These are phyloP conservation scores for Papio anubis DNA, from an alignment of 2,113 vertebrate genomes.

Conservation along the genomic window DNA sequence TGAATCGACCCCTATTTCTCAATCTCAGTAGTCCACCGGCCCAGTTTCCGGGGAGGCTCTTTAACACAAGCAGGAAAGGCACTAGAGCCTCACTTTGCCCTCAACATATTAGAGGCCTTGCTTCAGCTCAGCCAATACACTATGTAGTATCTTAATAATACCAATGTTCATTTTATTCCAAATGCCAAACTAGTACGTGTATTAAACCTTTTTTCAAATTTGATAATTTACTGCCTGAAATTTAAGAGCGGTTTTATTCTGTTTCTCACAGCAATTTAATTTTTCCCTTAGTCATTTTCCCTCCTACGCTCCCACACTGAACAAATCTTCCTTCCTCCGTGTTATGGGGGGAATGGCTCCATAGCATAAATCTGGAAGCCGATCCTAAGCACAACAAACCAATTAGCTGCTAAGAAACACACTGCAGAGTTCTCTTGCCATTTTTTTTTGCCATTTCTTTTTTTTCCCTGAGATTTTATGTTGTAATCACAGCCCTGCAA, in stretches of 20 bases:
- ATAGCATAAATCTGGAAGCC: background rate
- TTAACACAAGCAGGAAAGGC: background rate
- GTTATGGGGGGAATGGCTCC: background rate
- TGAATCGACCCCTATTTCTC: background rate
- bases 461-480: background rate
- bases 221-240: conserved; percentile 35
- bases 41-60: background rate
- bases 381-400: conserved; percentile 8
- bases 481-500: background rate
- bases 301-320: background rate
- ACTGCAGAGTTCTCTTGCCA: background rate
- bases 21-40: background rate
- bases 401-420: conserved; percentile 42
- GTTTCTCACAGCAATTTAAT: conserved; percentile 35
- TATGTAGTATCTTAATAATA: background rate
- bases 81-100: rapidly evolving
- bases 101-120: background rate
- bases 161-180: background rate
- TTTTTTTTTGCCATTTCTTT: background rate
- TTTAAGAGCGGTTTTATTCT: background rate
- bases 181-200: background rate
- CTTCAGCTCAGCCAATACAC: background rate
- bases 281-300: conserved; percentile 65
- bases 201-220: background rate
- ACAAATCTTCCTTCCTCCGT: background rate